Conservation (phyloP, 2,888 invertebrate genomes). For the Ennomos erosarius region DNA sequence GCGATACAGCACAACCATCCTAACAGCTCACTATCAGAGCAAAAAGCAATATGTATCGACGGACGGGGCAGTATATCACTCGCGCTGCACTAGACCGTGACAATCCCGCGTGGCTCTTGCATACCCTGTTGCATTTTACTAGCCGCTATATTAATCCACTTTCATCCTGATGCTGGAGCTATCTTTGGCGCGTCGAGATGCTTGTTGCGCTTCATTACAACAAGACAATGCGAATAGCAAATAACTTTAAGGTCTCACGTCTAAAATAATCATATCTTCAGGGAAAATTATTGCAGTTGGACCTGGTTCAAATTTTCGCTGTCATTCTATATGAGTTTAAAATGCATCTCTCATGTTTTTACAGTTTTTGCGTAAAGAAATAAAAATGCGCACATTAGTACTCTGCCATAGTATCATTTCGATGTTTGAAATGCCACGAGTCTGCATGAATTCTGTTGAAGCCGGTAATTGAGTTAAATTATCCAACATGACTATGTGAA, state of each 20-base stretch:
- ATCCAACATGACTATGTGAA: slow-evolving; percentile 3
- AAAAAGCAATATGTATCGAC: slow-evolving; percentile 39
- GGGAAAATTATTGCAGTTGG: slow-evolving; percentile 20
- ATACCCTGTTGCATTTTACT: slow-evolving; percentile 28
- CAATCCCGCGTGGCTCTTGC: slow-evolving; percentile 33
- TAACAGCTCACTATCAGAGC: slow-evolving; percentile 28
- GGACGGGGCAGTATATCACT: slow-evolving; percentile 40
- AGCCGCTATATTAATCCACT: slow-evolving; percentile 26
- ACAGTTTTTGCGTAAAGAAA: too few species aligned
- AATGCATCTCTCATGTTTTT: too few species aligned
- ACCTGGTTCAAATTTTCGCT: slow-evolving; percentile 11
- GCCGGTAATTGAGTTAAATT: too few species aligned
- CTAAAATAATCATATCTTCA: slow-evolving; percentile 12
- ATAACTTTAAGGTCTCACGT: slow-evolving; percentile 2
- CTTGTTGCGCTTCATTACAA: slow-evolving; percentile 22
- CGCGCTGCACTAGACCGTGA: slow-evolving; percentile 45
- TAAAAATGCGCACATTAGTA: too few species aligned
- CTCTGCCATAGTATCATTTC: neutral
- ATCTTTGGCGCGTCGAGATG: slow-evolving; percentile 32
- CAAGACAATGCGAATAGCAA: slow-evolving; percentile 25
- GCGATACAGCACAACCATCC: slow-evolving; percentile 18
- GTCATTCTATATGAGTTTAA: neutral
- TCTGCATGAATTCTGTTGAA: too few species aligned
- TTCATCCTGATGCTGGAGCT: slow-evolving; percentile 32
- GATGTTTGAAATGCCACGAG: too few species aligned